These are phyloP conservation scores for Prunella fulvescens DNA, from an alignment of 2,113 vertebrate genomes.

Conservation along the genomic window DNA sequence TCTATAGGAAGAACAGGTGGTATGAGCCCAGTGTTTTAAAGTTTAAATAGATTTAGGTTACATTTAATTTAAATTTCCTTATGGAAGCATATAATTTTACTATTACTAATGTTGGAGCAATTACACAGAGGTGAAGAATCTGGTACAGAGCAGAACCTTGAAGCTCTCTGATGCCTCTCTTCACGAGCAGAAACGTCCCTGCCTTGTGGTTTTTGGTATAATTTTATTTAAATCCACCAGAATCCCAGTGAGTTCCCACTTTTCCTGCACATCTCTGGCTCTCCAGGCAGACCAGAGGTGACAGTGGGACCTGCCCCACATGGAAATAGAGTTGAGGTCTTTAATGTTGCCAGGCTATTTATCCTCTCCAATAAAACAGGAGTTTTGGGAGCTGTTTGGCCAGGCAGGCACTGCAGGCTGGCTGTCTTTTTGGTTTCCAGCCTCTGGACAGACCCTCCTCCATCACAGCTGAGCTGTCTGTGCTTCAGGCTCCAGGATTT, in stretches of 20 bases:
- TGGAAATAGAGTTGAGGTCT: not conserved
- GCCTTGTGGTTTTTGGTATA: not conserved
- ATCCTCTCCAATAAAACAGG: not conserved
- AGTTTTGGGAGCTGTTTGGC: not conserved
- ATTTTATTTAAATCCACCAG: not conserved
- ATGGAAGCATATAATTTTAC: constrained; percentile 26
- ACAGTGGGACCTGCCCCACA: not conserved
- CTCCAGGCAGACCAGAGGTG: not conserved
- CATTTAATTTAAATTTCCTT: not conserved
- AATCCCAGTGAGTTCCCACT: not conserved
- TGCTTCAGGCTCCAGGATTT: not conserved
- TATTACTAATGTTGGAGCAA: not conserved
- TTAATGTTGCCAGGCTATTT: not conserved
- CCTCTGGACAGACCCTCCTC: not conserved
- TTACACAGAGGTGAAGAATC: not conserved
- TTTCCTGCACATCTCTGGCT: not conserved
- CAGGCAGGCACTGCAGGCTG: not conserved
- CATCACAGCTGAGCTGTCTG: not conserved
- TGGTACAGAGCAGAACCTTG: not conserved
- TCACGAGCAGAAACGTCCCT: not conserved
- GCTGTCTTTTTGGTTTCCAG: not conserved
- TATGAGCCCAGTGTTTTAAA: not conserved
- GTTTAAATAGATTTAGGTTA: constrained; percentile 19
- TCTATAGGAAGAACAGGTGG: not conserved
- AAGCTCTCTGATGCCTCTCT: not conserved